These are phyloP conservation scores for Nothocercus nigrocapillus DNA, from an alignment of 2,113 vertebrate genomes.

Conservation along the genomic window DNA sequence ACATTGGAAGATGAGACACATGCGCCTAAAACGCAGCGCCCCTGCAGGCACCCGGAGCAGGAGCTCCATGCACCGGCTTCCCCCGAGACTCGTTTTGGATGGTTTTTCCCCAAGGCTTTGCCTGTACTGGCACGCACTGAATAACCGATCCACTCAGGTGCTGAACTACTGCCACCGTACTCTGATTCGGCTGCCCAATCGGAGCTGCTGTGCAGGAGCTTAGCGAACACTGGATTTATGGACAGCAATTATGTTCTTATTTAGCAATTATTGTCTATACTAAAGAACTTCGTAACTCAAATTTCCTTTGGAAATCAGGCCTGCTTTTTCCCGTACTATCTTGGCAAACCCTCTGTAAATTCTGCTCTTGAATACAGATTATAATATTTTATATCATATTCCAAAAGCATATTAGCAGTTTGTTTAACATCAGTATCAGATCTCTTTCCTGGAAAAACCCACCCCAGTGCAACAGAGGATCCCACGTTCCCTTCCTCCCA, in stretches of 20 bases:
- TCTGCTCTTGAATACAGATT: neutral
- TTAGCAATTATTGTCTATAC: neutral
- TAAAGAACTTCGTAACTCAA: neutral
- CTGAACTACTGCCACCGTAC: neutral
- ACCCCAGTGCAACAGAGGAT: neutral
- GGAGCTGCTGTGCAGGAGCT: neutral
- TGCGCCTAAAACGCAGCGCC: neutral
- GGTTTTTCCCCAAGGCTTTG: neutral
- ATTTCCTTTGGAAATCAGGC: neutral
- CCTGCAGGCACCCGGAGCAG: neutral
- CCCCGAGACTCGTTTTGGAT: neutral
- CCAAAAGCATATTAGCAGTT: neutral
- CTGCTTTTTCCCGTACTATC: neutral
- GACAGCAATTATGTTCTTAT: neutral
- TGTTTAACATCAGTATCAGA: neutral
- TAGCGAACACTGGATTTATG: neutral
- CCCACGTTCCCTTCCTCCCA: neutral
- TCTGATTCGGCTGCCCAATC: neutral
- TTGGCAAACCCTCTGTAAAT: neutral
- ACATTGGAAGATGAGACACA: neutral
- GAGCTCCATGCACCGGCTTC: neutral
- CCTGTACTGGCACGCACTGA: neutral
- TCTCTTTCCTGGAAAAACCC: neutral
- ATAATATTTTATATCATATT: neutral
- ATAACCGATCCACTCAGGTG: neutral